Percentiles rank a stretch among this genome's conserved stretches.
Conservation (phyloP, 2,113 vertebrate genomes). For the Synodontis membranacea region DNA sequence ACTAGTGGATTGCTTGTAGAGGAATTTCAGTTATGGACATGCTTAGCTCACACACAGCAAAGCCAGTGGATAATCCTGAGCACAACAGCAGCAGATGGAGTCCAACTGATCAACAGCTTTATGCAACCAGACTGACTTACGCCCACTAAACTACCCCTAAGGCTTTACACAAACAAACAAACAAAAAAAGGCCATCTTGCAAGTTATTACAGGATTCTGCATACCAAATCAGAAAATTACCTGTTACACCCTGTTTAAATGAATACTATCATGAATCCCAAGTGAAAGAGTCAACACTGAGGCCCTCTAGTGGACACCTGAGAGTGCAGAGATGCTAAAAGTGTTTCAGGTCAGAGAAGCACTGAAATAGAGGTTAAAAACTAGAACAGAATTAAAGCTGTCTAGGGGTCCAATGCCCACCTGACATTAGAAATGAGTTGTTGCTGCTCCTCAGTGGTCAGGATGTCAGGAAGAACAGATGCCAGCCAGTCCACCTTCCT, state of each 20-base stretch:
- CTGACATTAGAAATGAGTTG: conserved; percentile 91
- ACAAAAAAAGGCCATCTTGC: background rate
- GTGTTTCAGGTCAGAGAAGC: conserved; percentile 31
- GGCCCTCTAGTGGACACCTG: conserved; percentile 47
- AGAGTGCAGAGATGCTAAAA: conserved; percentile 13
- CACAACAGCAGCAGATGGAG: conserved; percentile 43
- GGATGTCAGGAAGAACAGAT: conserved; percentile 77
- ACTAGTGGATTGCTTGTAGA: conserved; percentile 32
- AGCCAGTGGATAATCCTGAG: conserved; percentile 19
- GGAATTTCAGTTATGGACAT: conserved; percentile 10
- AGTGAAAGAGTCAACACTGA: background rate
- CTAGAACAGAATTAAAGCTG: conserved; percentile 5
- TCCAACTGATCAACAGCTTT: conserved; percentile 13
- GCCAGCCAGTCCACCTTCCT: conserved; percentile 88
- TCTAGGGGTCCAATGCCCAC: conserved; percentile 65
- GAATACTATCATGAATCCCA: background rate
- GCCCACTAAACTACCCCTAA: background rate
- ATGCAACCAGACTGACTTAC: background rate
- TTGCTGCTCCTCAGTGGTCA: conserved; percentile 79
- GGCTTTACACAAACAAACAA: background rate
- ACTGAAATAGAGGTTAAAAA: conserved; percentile 46
- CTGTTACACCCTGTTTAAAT: background rate
- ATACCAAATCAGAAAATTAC: background rate
- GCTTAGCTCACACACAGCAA: conserved; percentile 18
- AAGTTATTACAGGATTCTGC: background rate